phyloP scores from a whole-genome alignment of 2,113 vertebrate genomes.

The Numenius arquata region DNA sequence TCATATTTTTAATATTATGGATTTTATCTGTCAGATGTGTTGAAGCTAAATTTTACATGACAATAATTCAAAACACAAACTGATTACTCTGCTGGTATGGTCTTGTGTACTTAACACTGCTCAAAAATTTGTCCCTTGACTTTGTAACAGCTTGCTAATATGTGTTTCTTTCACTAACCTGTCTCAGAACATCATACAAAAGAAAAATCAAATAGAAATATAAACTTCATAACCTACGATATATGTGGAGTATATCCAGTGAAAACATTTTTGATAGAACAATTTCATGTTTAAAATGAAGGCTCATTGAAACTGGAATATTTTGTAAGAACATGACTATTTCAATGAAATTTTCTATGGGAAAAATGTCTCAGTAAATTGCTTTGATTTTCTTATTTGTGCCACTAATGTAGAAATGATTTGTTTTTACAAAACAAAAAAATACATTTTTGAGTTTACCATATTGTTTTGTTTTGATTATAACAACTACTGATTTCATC shows the following conservation, averaged over 20 bases:
- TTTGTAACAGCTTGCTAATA: neutral
- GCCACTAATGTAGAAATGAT: neutral
- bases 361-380: conserved; percentile 4
- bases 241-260: neutral
- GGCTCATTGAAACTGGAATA: neutral
- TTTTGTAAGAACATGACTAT: neutral
- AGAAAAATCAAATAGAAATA: conserved; percentile 1
- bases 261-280: neutral
- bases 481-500: neutral
- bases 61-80: neutral
- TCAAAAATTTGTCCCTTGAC: neutral
- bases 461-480: conserved; percentile 1
- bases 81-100: neutral
- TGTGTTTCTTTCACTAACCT: neutral
- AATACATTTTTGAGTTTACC: neutral
- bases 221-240: neutral
- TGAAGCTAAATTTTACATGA: neutral
- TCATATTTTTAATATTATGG: neutral
- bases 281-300: conserved; percentile 21
- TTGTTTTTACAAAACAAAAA: conserved; percentile 21
- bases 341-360: neutral
- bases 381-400: conserved; percentile 41
- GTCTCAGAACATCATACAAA: neutral
- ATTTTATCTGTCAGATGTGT: neutral
- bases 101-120: neutral